Percentiles rank a stretch among this genome's conserved stretches.
Conservation (phyloP, 2,888 invertebrate genomes). For the Campoplex capitator region DNA sequence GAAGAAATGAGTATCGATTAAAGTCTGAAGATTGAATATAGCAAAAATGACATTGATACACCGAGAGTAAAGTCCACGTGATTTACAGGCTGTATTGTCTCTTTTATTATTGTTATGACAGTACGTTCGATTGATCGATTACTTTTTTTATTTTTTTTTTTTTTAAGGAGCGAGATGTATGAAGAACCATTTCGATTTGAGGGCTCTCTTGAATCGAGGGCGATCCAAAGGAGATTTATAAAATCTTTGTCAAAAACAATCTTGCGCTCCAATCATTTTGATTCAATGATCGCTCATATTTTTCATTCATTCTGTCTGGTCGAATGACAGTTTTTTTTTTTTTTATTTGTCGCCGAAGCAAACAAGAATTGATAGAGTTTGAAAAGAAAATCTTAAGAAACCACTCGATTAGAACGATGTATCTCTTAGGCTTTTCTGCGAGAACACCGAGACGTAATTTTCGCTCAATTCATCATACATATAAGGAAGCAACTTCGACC, state of each 20-base stretch:
- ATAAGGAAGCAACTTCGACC: slow-evolving; percentile 25
- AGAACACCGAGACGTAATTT: slow-evolving; percentile 23
- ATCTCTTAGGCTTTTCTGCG: slow-evolving; percentile 28
- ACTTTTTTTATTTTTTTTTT: slow-evolving; percentile 2
- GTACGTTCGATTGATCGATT: slow-evolving; percentile 8
- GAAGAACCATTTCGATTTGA: neutral
- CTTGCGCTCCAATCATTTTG: neutral
- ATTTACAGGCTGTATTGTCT: slow-evolving; percentile 42
- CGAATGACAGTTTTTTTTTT: slow-evolving; percentile 27
- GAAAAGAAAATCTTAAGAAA: neutral
- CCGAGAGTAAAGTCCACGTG: slow-evolving; percentile 41
- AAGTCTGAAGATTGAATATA: neutral
- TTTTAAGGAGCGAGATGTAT: neutral
- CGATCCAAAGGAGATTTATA: too few relatives aligned
- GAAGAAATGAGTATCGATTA: slow-evolving; percentile 29
- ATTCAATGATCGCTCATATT: slow-evolving; percentile 32
- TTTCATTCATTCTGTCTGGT: neutral
- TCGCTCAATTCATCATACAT: slow-evolving; percentile 27
- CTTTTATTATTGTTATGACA: slow-evolving; percentile 46
- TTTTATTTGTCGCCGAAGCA: slow-evolving; percentile 36
- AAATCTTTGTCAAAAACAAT: neutral
- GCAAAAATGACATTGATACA: slow-evolving; percentile 36
- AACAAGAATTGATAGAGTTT: slow-evolving; percentile 28
- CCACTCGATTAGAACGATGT: neutral
- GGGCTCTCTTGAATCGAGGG: neutral